phyloP scores from a whole-genome alignment of 2,888 invertebrate genomes.

The Dryococelus australis region DNA sequence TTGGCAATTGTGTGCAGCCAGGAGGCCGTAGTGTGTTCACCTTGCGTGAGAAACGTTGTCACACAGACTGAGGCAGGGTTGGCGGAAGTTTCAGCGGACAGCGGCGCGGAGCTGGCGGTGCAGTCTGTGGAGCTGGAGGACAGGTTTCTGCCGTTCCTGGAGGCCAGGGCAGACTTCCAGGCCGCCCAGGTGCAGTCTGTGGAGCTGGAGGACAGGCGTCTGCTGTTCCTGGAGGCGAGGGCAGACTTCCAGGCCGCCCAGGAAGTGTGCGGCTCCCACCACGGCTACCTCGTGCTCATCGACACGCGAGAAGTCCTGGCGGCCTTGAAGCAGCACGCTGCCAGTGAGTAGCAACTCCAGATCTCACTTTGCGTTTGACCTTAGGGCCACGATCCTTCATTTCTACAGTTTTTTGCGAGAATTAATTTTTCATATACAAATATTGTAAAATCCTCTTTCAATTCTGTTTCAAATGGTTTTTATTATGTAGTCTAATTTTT shows the following conservation, averaged over 20 bases:
- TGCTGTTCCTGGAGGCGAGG: not conserved
- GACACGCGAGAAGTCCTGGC: not conserved
- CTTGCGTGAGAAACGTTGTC: too few relatives aligned
- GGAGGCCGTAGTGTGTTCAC: too few relatives aligned
- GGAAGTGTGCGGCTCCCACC: not conserved
- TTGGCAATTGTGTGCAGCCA: too few relatives aligned
- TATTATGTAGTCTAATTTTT: too few relatives aligned
- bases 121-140: not conserved
- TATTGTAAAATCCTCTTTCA: too few relatives aligned
- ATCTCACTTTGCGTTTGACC: too few relatives aligned
- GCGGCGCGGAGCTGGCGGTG: not conserved
- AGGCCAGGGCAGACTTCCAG: not conserved
- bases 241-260: not conserved
- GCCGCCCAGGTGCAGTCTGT: not conserved
- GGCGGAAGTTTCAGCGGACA: not conserved
- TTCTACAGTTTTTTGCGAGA: too few relatives aligned
- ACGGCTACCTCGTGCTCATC: not conserved
- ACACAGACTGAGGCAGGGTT: too few relatives aligned
- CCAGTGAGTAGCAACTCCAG: not conserved
- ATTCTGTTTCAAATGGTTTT: too few relatives aligned
- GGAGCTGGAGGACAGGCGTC: not conserved
- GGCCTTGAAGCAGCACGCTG: not conserved
- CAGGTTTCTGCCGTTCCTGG: not conserved
- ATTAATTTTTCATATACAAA: too few relatives aligned
- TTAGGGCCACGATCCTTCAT: too few relatives aligned